Evolutionary conservation across 2,888 invertebrate genomes (phyloP).

Genomic region (Tanypteryx hageni): DNA sequence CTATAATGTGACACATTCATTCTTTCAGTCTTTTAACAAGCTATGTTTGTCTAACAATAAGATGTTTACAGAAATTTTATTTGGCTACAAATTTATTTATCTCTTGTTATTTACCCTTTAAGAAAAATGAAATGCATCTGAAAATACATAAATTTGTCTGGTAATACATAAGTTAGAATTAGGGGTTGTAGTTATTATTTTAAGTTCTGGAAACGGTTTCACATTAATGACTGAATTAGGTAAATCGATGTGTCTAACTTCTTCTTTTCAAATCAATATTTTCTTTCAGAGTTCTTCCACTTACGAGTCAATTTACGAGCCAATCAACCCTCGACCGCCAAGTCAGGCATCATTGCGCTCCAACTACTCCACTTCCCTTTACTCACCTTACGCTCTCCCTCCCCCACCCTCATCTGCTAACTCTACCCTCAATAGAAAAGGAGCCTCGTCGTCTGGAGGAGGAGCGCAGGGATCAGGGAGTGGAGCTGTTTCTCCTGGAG

Average conservation of each 20-base stretch:
- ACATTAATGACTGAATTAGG: neutral
- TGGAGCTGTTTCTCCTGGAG: conserved; percentile 67
- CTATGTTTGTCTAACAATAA: too few species aligned
- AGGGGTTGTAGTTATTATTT: conserved; percentile 68
- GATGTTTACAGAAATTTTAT: too few species aligned
- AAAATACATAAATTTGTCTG: neutral
- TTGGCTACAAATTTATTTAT: too few species aligned
- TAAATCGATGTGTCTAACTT: neutral
- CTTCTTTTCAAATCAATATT: neutral
- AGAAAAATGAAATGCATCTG: too few species aligned
- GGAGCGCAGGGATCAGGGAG: conserved; percentile 67
- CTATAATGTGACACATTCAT: too few species aligned
- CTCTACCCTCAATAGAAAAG: conserved; percentile 44
- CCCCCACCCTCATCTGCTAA: conserved; percentile 59
- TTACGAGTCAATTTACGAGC: conserved; percentile 94
- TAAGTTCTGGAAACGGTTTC: conserved; percentile 70
- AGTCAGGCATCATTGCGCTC: conserved; percentile 82
- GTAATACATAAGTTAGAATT: neutral
- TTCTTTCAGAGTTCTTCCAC: conserved; percentile 80
- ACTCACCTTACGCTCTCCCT: conserved; percentile 79
- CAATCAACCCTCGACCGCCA: conserved; percentile 90
- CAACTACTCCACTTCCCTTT: conserved; percentile 80
- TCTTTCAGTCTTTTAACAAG: too few species aligned
- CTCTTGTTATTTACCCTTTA: neutral
- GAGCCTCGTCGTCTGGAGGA: conserved; percentile 67